A percentile compares a stretch with the other conserved stretches of the same genome.
phyloP scores from a whole-genome alignment of 2,797 vertebrate species.

The Oreochromis grahami region DNA sequence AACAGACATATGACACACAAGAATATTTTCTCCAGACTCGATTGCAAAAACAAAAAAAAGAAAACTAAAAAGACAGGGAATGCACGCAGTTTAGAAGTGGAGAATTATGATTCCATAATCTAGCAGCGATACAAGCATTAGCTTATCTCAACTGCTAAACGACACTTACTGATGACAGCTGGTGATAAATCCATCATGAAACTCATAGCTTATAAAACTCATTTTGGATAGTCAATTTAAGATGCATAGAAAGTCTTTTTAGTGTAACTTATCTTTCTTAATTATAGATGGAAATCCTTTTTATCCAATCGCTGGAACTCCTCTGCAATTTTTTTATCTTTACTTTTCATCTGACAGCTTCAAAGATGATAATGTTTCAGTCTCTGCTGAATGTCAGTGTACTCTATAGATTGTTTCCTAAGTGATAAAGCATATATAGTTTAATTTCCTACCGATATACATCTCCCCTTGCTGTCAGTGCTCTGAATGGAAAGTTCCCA shows the following conservation, averaged over 20 bases:
- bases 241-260: neutral
- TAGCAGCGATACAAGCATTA: neutral
- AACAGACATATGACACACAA: neutral
- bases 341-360: neutral
- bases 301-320: neutral
- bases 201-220: neutral
- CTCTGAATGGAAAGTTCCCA: constrained; percentile 35
- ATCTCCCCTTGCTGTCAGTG: constrained; percentile 21
- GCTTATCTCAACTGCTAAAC: neutral
- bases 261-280: neutral
- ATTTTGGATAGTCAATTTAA: neutral
- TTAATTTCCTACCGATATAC: constrained; percentile 40
- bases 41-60: neutral
- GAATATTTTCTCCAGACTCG: neutral
- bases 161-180: neutral
- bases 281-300: neutral
- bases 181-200: neutral
- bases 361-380: neutral
- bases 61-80: neutral
- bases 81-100: neutral
- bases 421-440: constrained; percentile 8
- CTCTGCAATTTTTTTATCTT: neutral
- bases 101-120: neutral
- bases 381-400: neutral
- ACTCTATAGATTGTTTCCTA: neutral